These are phyloP conservation scores for Sinocyclocheilus maitianheensis DNA, from an alignment of 2,113 vertebrate genomes.

Conservation along the genomic window DNA sequence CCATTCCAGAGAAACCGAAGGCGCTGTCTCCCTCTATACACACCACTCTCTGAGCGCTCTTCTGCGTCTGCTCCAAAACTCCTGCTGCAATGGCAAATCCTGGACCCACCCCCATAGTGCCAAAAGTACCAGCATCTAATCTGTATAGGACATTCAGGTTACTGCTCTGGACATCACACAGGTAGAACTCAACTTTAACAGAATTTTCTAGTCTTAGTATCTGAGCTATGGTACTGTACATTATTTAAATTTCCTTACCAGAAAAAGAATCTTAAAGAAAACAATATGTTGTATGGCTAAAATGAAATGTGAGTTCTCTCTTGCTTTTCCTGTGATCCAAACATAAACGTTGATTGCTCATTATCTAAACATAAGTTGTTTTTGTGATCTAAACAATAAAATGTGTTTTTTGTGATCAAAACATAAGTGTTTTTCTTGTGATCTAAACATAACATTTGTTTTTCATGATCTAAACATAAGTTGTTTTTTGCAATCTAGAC, in stretches of 20 bases:
- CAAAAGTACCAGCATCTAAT: conserved; percentile 96
- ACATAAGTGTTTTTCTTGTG: not conserved
- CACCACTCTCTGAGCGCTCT: conserved; percentile 75
- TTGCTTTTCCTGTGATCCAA: not conserved
- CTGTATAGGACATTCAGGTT: conserved; percentile 64
- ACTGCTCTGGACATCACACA: not conserved
- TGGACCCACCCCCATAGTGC: conserved; percentile 95
- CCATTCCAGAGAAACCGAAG: conserved; percentile 98
- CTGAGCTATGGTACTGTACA: not conserved
- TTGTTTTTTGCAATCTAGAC: not conserved
- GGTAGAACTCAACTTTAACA: not conserved
- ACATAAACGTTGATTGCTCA: not conserved
- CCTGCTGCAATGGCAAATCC: conserved; percentile 95
- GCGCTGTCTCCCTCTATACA: conserved; percentile 97
- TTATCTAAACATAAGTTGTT: not conserved
- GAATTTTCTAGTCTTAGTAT: not conserved
- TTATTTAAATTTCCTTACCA: not conserved
- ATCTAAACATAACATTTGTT: not conserved
- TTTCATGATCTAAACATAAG: not conserved
- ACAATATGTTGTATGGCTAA: not conserved
- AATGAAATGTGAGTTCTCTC: not conserved
- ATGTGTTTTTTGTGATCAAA: not conserved
- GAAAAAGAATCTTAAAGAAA: not conserved
- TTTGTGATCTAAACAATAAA: not conserved
- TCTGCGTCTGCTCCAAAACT: conserved; percentile 75